Evolutionary conservation across 1,140 invertebrate genomes (phyloP), one percentile per base, ranked within the genome.

Genomic region (Drosophila miranda): DNA sequence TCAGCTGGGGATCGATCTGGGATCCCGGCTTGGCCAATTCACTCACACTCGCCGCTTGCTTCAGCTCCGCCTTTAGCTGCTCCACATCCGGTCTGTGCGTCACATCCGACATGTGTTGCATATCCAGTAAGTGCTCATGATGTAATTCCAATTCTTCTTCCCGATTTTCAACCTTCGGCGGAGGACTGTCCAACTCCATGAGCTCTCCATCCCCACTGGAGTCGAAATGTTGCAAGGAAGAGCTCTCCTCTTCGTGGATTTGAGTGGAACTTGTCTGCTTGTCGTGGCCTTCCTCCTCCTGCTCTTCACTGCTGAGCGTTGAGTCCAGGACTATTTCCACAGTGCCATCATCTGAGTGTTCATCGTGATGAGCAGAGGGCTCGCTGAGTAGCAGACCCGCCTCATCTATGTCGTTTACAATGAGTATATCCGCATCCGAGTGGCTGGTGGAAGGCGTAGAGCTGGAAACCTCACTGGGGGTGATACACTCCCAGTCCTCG

Each of bases 401-500:
- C 14, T 74, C 80, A 1, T 84, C 53, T 34, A 72, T 60, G 42
- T 78, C 86, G 14, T 75, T 82, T 6, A 89, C 62, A 34, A 90
- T 86, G 14, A 88, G 23, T 41, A 89, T 71, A 21, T 87, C 78
- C 16, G 64, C 59, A 42, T 87, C 82, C 13, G 34, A 9, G 34
- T 5, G 71, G 41, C 7, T 28, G 13, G 30, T 43, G 3, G 45
- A 41, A 0, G 52, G 21, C 4, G 58, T 66, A 2, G 70, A 46
- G 38, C 45, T 76, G 1, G 11, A 38, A 28, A 72, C 14, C 41
- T 86, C 82, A 13, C 70, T 72, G 6, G 82, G 54, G 0, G 81
- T 87, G 7, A 78, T 28, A 75, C 90, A 91, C 26, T 91, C 90
- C 91, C 91, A 92, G 46, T 90, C 83, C 56, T 92, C 92, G 21